phyloP scores from a whole-genome alignment of 2,113 vertebrate species.

The Ictalurus furcatus region DNA sequence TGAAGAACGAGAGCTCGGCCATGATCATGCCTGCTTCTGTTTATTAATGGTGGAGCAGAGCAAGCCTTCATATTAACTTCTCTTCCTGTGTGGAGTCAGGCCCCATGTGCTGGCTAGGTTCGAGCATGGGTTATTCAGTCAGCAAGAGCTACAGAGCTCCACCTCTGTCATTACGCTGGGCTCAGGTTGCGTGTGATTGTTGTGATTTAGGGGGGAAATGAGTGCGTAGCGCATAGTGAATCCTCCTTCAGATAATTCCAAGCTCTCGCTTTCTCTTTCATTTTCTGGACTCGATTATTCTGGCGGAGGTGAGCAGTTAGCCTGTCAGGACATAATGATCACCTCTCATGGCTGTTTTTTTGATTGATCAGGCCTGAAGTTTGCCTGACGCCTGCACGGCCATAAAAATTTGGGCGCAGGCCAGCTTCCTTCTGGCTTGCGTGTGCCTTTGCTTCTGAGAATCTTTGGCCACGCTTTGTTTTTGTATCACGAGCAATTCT shows the following conservation, averaged over 20 bases:
- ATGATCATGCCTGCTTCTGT: constrained; percentile 49
- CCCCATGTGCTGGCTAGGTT: constrained; percentile 28
- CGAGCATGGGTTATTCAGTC: constrained; percentile 51
- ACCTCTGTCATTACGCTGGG: constrained; percentile 58
- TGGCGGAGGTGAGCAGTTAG: constrained; percentile 70
- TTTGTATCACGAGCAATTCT: constrained; percentile 29
- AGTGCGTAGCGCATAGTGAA: constrained; percentile 25
- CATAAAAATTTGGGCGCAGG: constrained; percentile 11
- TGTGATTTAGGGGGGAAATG: constrained; percentile 55
- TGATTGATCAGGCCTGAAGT: constrained; percentile 39
- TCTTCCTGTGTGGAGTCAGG: constrained; percentile 48
- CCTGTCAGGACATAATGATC: constrained; percentile 59
- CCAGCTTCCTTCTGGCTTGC: constrained; percentile 24
- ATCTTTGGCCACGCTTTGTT: constrained; percentile 25
- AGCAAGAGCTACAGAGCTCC: constrained; percentile 59
- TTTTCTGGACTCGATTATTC: constrained; percentile 71
- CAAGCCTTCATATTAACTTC: constrained; percentile 58
- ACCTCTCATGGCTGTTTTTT: constrained; percentile 2
- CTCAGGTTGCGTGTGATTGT: constrained; percentile 70
- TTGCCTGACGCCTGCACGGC: constrained; percentile 30
- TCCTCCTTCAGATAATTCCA: constrained; percentile 30
- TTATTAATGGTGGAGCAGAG: constrained; percentile 58
- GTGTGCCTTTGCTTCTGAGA: constrained; percentile 1
- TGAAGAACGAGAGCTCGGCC: constrained; percentile 47
- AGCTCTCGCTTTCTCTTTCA: constrained; percentile 57